Evolutionary conservation across 1,140 invertebrate genomes (phyloP).

Genomic region (Ctenoplectra terminalis): DNA sequence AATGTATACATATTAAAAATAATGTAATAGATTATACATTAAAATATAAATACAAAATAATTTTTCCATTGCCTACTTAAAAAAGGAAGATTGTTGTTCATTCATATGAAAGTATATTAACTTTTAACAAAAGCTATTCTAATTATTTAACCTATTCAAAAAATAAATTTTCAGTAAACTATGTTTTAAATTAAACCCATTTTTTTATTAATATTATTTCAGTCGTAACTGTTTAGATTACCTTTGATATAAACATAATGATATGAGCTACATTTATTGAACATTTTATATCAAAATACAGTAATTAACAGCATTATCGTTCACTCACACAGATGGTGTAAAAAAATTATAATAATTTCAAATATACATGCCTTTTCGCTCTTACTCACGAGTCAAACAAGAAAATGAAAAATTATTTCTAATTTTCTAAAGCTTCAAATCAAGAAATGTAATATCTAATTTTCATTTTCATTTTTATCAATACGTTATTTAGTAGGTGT

Average conservation of each 20-base stretch:
- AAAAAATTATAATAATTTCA: neutral
- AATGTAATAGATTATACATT: neutral
- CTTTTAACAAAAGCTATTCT: neutral
- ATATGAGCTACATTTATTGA: neutral
- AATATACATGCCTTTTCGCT: neutral
- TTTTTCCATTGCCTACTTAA: constrained; percentile 11
- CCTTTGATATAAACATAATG: neutral
- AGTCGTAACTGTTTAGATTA: neutral
- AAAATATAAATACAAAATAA: neutral
- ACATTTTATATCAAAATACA: neutral
- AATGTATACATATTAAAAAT: neutral
- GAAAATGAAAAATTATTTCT: neutral
- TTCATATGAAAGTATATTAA: neutral
- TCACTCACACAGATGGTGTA: too few relatives aligned
- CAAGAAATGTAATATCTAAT: neutral
- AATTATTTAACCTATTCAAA: neutral
- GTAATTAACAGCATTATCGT: neutral
- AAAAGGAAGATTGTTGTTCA: neutral
- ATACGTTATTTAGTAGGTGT: neutral
- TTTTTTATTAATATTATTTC: neutral
- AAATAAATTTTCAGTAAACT: too few relatives aligned
- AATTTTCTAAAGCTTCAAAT: neutral
- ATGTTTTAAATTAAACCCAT: too few relatives aligned
- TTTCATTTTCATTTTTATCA: neutral
- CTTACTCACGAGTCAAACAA: neutral